Percentiles rank a stretch among this genome's conserved stretches.
Evolutionary conservation across 2,113 vertebrate genomes (phyloP).

Genomic region (Suricata suricatta): DNA sequence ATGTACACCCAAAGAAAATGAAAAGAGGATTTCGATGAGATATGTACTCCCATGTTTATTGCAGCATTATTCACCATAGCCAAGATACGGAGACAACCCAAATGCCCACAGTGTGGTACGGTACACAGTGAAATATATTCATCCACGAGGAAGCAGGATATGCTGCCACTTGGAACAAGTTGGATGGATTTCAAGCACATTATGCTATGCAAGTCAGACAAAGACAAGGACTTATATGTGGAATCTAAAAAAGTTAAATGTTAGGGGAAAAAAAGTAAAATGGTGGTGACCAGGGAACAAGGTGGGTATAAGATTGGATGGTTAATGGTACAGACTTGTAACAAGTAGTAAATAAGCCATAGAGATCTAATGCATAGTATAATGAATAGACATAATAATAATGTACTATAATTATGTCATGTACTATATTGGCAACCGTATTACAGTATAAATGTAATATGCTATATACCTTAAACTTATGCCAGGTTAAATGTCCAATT

Average conservation of each 20-base stretch:
- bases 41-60: neutral
- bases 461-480: neutral
- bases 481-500: neutral
- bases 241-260: neutral
- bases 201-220: neutral
- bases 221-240: neutral
- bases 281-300: neutral
- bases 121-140: neutral
- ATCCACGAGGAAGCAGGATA: neutral
- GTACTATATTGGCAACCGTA: neutral
- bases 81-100: neutral
- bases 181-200: neutral
- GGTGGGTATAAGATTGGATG: neutral
- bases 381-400: neutral
- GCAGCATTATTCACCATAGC: neutral
- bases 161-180: neutral
- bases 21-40: neutral
- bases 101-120: neutral
- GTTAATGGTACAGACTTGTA: neutral
- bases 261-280: neutral
- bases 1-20: neutral
- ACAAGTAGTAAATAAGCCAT: neutral
- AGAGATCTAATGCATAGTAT: neutral
- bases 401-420: neutral
- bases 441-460: neutral